Evolutionary conservation across 2,888 invertebrate species (phyloP).

Genomic region (Orthonevra nobilis): DNA sequence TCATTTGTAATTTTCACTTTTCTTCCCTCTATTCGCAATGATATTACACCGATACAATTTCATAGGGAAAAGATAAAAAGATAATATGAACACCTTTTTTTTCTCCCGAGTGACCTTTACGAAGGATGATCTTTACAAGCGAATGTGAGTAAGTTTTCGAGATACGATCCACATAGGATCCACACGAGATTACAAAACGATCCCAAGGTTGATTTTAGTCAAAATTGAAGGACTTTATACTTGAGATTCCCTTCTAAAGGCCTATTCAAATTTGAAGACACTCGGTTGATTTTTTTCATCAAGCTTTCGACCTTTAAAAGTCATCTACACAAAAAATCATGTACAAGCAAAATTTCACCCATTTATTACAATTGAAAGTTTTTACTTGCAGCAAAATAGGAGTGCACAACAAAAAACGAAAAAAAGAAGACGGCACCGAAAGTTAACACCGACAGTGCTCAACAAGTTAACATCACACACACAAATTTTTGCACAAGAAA

Average conservation of each 20-base stretch:
- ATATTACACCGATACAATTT: slow-evolving; percentile 22
- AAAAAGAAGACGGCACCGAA: slow-evolving; percentile 61
- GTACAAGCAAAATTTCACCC: slow-evolving; percentile 57
- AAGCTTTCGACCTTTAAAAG: no score
- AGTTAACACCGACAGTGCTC: no score
- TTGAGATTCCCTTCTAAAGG: background rate
- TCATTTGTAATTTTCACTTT: slow-evolving; percentile 25
- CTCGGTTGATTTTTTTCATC: no score
- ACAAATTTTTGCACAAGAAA: slow-evolving; percentile 58
- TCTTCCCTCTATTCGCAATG: slow-evolving; percentile 5
- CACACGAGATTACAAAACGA: slow-evolving; percentile 31
- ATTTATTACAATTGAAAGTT: slow-evolving; percentile 65
- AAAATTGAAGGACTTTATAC: background rate
- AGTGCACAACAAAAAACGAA: slow-evolving; percentile 15
- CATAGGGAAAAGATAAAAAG: slow-evolving; percentile 18
- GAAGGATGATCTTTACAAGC: slow-evolving; percentile 48
- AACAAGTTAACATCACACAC: slow-evolving; percentile 52
- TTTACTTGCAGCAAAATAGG: slow-evolving; percentile 7
- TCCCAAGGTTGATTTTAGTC: slow-evolving; percentile 14
- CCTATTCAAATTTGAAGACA: no score
- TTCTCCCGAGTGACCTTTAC: slow-evolving; percentile 51
- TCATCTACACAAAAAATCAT: no score
- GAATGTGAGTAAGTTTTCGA: no score
- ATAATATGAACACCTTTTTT: background rate
- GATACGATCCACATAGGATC: slow-evolving; percentile 51